A percentile compares a stretch with the other conserved stretches of the same genome.
Evolutionary conservation across 2,888 invertebrate species (phyloP).

Genomic region (Drosophila recens): DNA sequence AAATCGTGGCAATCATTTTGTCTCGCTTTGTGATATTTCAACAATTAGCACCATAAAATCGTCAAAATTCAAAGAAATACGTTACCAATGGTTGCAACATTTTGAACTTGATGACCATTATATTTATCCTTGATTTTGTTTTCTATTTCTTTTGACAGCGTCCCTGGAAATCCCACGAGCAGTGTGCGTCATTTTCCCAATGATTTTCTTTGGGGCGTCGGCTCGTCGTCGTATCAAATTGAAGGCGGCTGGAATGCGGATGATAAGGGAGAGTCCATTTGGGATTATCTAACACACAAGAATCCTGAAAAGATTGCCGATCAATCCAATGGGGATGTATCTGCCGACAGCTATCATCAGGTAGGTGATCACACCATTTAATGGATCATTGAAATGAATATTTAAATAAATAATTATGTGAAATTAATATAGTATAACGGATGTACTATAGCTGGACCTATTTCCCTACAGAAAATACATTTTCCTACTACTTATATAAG

Average conservation of each 20-base stretch:
- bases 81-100: conserved; percentile 19
- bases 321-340: conserved; percentile 87
- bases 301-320: conserved; percentile 88
- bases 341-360: conserved; percentile 87
- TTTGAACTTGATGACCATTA: conserved; percentile 7
- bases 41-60: conserved; percentile 39
- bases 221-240: conserved; percentile 84
- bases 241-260: conserved; percentile 85
- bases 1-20: conserved; percentile 3
- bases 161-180: conserved; percentile 42
- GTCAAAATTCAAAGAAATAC: conserved; percentile 8
- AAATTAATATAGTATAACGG: background rate
- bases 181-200: conserved; percentile 80
- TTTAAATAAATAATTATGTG: background rate
- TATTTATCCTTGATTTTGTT: conserved; percentile 7
- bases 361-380: conserved; percentile 63
- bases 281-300: conserved; percentile 88
- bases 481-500: background rate
- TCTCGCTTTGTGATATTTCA: conserved; percentile 24
- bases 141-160: conserved; percentile 33
- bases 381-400: background rate
- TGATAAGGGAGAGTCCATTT: conserved; percentile 87
- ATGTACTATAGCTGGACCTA: background rate
- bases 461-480: conserved; percentile 2
- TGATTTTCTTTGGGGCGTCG: conserved; percentile 85